Percentiles rank a stretch among this genome's conserved stretches.
Conservation (phyloP, 2,888 invertebrate species). For the Candidula unifasciata region DNA sequence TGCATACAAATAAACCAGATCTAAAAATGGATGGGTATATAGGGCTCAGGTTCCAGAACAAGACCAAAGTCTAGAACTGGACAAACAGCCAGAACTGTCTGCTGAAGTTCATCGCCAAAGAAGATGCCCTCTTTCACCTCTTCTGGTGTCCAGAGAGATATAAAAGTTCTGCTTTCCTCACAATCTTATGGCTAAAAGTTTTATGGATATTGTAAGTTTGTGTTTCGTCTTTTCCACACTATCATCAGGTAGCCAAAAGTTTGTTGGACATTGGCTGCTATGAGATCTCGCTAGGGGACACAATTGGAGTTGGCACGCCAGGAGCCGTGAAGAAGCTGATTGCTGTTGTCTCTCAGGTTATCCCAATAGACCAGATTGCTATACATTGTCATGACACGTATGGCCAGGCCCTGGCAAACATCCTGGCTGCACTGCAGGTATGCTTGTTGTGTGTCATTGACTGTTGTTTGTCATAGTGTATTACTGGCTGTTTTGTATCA, state of each 20-base stretch:
- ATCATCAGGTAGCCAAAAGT: slow-evolving; percentile 81
- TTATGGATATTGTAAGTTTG: neutral
- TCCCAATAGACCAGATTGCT: slow-evolving; percentile 85
- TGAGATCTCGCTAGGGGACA: slow-evolving; percentile 97
- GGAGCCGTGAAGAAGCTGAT: slow-evolving; percentile 86
- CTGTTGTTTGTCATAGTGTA: no score
- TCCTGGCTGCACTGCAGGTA: slow-evolving; percentile 91
- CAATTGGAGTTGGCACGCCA: slow-evolving; percentile 91
- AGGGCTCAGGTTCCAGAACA: no score
- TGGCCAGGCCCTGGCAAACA: slow-evolving; percentile 95
- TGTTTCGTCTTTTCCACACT: slow-evolving; percentile 9
- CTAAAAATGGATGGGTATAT: no score
- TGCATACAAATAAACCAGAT: no score
- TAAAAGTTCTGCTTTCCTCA: no score
- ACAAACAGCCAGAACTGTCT: no score
- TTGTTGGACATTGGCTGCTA: slow-evolving; percentile 93
- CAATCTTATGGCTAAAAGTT: no score
- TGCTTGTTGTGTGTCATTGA: neutral
- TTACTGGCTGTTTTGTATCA: no score
- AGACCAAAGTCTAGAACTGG: no score
- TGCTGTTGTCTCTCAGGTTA: slow-evolving; percentile 83
- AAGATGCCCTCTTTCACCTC: no score
- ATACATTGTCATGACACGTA: slow-evolving; percentile 99
- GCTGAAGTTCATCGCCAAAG: no score
- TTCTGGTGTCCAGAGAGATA: no score